Evolutionary conservation across 2,888 invertebrate genomes (phyloP), one percentile per base, ranked within the genome.

Genomic region (Meloe dianella): DNA sequence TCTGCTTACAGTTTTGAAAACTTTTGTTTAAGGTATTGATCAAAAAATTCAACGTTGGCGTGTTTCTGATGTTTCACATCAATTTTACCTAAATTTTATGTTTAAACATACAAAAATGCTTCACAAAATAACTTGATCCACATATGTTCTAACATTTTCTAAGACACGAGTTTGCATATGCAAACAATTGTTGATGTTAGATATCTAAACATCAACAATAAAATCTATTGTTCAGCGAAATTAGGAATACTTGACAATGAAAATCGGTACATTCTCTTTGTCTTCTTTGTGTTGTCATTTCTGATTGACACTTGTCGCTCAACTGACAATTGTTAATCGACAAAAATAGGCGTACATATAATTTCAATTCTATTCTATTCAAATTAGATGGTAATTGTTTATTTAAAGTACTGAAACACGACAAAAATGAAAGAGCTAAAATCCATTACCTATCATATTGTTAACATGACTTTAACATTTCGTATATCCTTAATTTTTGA

Each of bases 331-430:
- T n/a, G 41, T 41, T 41, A 41, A 41, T 41, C 41, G 41, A 59
- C 38, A 41, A 17, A n/a, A n/a, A n/a, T 17, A 41, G 35, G 35
- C 35, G 35, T 35, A 47, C 47, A 47, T 20, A 47, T 2, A 47
- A 24, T 54, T 54, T 24, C 54, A 54, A 54, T 54, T 54, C 54
- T 54, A 54, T 54, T 54, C 54, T 12, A 54, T 54, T 22, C 6
- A 54, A 54, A 54, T 54, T 54, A 54, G 54, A 24, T 24, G 54
- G 1, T 14, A 54, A 54, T 54, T 17, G 47, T 47, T 47, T 54
- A 12, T 54, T 54, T 22, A 22, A 51, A 51, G 10, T 8, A 10
- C 8, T 3, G n/a, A 51, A 51, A 51, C 0, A 41, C 7, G 12
- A 35, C 12, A 35, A 35, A 41, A 20, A 17, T 17, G 17, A 20